Percentiles rank a stretch among this genome's conserved stretches.
phyloP scores from a whole-genome alignment of 1,140 invertebrate genomes.

The Lucilia sericata region DNA sequence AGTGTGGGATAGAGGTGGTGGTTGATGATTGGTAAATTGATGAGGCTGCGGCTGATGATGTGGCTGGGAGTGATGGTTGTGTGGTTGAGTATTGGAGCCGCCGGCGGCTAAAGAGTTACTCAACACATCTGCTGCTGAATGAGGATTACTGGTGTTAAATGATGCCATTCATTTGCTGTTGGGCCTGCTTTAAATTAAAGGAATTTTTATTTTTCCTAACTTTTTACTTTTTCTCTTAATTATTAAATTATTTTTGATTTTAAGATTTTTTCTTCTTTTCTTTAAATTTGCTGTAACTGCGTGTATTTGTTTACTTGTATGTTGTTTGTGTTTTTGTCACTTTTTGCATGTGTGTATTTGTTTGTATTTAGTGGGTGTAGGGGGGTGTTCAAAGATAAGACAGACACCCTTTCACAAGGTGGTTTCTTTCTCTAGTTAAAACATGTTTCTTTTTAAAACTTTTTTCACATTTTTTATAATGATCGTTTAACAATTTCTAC shows the following conservation, averaged over 20 bases:
- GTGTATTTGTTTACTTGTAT: background rate
- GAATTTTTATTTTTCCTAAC: background rate
- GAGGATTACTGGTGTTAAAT: slow-evolving; percentile 54
- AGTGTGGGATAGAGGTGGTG: background rate
- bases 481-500: background rate
- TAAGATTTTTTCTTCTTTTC: background rate
- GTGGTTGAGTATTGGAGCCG: slow-evolving; percentile 29
- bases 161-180: slow-evolving; percentile 55
- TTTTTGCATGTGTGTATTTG: background rate
- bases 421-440: background rate
- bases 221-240: background rate
- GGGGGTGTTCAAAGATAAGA: background rate
- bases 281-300: background rate
- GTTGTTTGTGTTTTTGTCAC: background rate
- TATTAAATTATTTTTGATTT: slow-evolving; percentile 9
- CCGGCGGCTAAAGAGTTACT: slow-evolving; percentile 55
- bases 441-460: background rate
- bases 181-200: background rate
- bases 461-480: background rate
- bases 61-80: background rate
- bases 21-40: background rate
- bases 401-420: slow-evolving; percentile 9
- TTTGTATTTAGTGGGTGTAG: background rate
- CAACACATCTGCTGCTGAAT: slow-evolving; percentile 58
- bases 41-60: slow-evolving; percentile 4